These are phyloP conservation scores for Boloria euphrosyne DNA, from an alignment of 2,888 invertebrate genomes.

Conservation along the genomic window DNA sequence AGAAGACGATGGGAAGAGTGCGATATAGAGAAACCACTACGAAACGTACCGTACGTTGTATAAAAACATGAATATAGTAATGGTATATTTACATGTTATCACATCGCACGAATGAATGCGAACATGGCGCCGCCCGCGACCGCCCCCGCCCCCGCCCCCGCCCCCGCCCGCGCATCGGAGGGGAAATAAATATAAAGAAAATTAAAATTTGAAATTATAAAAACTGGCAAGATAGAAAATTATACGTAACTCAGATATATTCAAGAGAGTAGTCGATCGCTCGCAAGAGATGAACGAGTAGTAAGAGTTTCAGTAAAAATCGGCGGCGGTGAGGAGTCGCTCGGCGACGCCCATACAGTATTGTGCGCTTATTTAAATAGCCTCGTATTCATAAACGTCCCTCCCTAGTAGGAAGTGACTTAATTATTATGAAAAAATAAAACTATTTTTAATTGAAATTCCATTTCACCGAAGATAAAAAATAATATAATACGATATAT, in stretches of 20 bases:
- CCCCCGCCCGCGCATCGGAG: not conserved
- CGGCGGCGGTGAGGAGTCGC: not conserved
- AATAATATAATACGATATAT: no score
- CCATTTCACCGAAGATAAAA: no score
- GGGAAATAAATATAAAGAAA: no score
- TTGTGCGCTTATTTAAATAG: slow-evolving; percentile 60
- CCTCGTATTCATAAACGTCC: slow-evolving; percentile 26
- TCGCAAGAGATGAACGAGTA: not conserved
- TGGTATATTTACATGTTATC: slow-evolving; percentile 68
- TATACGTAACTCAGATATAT: not conserved
- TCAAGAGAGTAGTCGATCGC: not conserved
- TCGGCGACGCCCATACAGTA: not conserved
- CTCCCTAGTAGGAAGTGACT: not conserved
- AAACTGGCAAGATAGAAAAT: not conserved
- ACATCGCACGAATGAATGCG: slow-evolving; percentile 58
- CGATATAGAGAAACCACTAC: slow-evolving; percentile 39
- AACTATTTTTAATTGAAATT: no score
- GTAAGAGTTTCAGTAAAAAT: not conserved
- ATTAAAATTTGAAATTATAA: not conserved
- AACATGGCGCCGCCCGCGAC: slow-evolving; percentile 37
- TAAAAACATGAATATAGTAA: slow-evolving; percentile 64
- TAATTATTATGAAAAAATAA: no score
- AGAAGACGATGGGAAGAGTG: slow-evolving; percentile 41
- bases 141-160: not conserved
- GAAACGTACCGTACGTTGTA: slow-evolving; percentile 52